A percentile compares a stretch with the other conserved stretches of the same genome.
Evolutionary conservation across 2,797 vertebrate genomes (phyloP).

Genomic region (Delichon dasypus): DNA sequence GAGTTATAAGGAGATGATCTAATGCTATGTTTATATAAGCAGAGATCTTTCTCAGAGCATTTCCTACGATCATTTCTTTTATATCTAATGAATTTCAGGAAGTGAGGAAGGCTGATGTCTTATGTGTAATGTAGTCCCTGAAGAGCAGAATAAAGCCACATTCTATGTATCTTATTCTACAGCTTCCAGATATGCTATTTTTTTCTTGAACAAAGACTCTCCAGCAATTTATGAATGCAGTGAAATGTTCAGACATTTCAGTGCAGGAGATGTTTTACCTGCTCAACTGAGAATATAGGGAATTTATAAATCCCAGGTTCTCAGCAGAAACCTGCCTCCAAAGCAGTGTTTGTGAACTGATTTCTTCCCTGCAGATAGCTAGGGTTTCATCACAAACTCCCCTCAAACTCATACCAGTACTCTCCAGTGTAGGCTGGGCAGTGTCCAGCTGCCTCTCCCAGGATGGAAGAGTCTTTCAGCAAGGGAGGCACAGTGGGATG

Average conservation of each 20-base stretch:
- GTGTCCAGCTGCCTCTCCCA: neutral
- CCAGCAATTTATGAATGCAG: neutral
- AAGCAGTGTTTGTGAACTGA: neutral
- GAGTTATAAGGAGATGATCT: neutral
- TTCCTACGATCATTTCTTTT: slow-evolving; percentile 30
- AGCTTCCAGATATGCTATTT: neutral
- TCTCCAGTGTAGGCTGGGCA: neutral
- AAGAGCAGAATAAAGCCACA: neutral
- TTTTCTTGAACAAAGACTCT: neutral
- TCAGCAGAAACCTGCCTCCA: neutral
- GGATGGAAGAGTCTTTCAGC: neutral
- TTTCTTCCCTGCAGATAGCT: neutral
- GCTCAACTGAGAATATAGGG: neutral
- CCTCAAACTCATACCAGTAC: neutral
- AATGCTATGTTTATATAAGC: slow-evolving; percentile 11
- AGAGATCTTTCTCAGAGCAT: neutral
- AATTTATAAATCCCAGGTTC: neutral
- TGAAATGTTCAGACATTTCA: neutral
- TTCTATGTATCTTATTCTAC: neutral
- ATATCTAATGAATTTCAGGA: slow-evolving; percentile 12
- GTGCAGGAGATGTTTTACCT: neutral
- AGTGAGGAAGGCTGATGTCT: neutral
- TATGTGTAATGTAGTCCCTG: neutral
- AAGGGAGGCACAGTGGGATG: too few relatives aligned
- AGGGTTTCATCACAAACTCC: neutral